Evolutionary conservation across 2,888 invertebrate genomes (phyloP), one percentile per base, ranked within the genome.

Genomic region (Brachylomia viminalis): DNA sequence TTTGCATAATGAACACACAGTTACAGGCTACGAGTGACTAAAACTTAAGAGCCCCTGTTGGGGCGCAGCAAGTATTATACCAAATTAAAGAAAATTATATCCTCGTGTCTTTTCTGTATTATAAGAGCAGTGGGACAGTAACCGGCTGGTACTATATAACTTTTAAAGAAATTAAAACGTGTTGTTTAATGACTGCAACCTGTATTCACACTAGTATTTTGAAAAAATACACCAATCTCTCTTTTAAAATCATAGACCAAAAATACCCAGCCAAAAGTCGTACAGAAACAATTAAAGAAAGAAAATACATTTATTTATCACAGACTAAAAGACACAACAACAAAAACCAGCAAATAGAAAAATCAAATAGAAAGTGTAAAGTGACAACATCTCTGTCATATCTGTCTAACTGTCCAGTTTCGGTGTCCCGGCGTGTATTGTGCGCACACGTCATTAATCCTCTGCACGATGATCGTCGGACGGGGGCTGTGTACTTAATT

Each of bases 401-500:
- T 17, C n/a, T 2, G 5, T 6, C 33, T 33, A 38, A 2, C 10
- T 13, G 62, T 20, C 61, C 33, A 52, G 11, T 82, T 67, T 56
- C 62, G 58, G 13, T 85, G 88, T 82, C 88, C 75, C 66, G 58
- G 33, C 79, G 82, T 90, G 88, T 84, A 92, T 79, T 70, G 17
- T 65, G 78, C 82, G 84, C 89, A 91, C 90, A 91, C 90, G 88
- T 87, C 88, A 89, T 89, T 93, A 93, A 93, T 93, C 92, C 92
- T 81, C 72, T 79, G 86, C 87, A 86, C 85, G 82, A 87, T 90
- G 85, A 89, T 87, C 89, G 84, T 88, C 86, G 87, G 87, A 75
- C 88, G 89, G 91, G 88, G 86, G 89, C 86, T 85, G 89, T 91
- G 86, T 90, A 92, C 91, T 93, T 93, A 94, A 94, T 94, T 93